Evolutionary conservation across 2,113 vertebrate genomes (phyloP).

Genomic region (Peromyscus polionotus): DNA sequence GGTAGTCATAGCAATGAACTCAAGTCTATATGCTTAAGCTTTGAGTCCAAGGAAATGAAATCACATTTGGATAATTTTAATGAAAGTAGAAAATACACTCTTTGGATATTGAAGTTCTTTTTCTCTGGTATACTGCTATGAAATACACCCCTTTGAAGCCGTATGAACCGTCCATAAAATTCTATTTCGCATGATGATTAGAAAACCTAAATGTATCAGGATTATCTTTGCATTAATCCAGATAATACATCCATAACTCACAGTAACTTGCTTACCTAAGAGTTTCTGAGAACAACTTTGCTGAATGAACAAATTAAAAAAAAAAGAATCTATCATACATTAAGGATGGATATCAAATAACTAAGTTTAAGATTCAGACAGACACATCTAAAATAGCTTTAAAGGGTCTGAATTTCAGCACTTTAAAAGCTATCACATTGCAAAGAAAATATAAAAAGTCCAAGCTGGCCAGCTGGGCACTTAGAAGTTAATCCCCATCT

Average conservation of each 20-base stretch:
- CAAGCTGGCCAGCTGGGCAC: neutral
- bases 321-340: neutral
- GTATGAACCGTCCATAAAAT: neutral
- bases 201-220: neutral
- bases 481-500: neutral
- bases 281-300: neutral
- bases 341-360: conserved; percentile 39
- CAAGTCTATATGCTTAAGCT: neutral
- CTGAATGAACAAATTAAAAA: conserved; percentile 38
- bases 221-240: neutral
- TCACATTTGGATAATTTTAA: neutral
- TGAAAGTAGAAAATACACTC: neutral
- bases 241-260: neutral
- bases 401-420: conserved; percentile 29
- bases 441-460: conserved; percentile 33
- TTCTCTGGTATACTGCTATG: neutral
- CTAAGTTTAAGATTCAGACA: conserved; percentile 24
- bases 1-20: neutral
- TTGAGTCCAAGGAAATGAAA: neutral
- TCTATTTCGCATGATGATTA: neutral
- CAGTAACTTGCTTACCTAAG: neutral
- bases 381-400: conserved; percentile 57
- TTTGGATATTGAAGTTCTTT: neutral
- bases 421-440: conserved; percentile 39
- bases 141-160: fast-evolving